Base-by-base conservation (phyloP, 2,113 vertebrate genomes). In the Lophochroa leadbeateri region DNA sequence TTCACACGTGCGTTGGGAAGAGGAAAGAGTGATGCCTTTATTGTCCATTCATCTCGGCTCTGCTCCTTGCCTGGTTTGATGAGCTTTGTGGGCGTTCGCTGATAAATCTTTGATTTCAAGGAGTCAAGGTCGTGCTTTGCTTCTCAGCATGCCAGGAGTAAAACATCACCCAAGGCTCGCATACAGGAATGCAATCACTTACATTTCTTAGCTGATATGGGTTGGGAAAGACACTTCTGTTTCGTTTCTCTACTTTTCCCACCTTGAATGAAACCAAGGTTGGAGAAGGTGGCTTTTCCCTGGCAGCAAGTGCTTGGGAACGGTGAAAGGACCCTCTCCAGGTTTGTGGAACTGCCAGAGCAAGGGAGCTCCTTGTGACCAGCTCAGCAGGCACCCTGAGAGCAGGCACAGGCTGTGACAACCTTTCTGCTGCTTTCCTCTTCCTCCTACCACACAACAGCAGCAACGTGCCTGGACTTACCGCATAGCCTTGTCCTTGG, bases 71-170 rank as follows among this genome's bases (percentile, higher is more conserved):
- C 44, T 12, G 55, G 16, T 50, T 49, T 37, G 67, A 88, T 44
- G 79, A 88, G 74, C 35, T 70, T 49, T 52, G 55, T 0, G 0
- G 23, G 69, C 3, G 0, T 18, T 44, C 0, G 0, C 46, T 46
- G 74, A 71, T 88, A 78, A 76, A 71, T 63, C 79, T 92, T 63
- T 68, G 80, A 55, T 77, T 89, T 57, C 74, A 16, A 60, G 77
- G 35, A 83, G 33, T 58, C 57, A 72, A 93, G 72, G 72, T 78
- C 74, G 53, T 7, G 17, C 35, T 86, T 41, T 2, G 12, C 29
- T 88, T 79, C 58, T 65, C 20, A 8, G 69, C 3, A 3, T 13
- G 52, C 37, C 2, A 5, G 31, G 57, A 79, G 77, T 37, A 82
- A 86, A 68, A 47, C 44, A 72, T 68, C 60, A 50, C 57, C 70